phyloP scores from a whole-genome alignment of 1,140 invertebrate genomes.

The Euura saliciscinereae region DNA sequence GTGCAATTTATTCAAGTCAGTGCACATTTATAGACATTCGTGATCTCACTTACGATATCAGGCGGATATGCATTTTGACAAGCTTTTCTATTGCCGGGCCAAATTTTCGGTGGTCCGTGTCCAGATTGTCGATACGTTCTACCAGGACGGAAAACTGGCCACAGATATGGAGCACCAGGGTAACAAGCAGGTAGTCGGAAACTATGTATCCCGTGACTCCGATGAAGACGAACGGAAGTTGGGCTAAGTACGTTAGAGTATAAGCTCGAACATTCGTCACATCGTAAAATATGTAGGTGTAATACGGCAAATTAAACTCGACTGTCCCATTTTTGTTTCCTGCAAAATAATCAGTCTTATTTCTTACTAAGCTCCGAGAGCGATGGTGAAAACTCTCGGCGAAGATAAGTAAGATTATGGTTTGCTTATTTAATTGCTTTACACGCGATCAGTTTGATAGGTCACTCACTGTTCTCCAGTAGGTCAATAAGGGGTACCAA shows the following conservation, averaged over 20 bases:
- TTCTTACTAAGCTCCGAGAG: too few relatives aligned
- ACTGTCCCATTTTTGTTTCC: constrained; percentile 15
- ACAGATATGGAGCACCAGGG: constrained; percentile 15
- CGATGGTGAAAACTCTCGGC: too few relatives aligned
- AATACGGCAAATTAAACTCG: constrained; percentile 27
- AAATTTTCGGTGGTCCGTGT: neutral
- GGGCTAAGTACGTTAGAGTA: constrained; percentile 20
- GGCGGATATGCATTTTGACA: neutral
- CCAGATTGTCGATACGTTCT: constrained; percentile 11
- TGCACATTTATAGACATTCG: neutral
- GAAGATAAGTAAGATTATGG: too few relatives aligned
- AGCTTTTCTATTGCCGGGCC: neutral
- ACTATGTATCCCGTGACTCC: constrained; percentile 14
- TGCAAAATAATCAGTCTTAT: neutral
- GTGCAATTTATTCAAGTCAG: too few relatives aligned
- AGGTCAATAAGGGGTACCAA: constrained; percentile 12
- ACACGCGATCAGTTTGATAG: too few relatives aligned
- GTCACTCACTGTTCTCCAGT: constrained; percentile 15
- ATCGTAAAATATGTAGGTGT: too few relatives aligned
- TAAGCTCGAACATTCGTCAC: constrained; percentile 20
- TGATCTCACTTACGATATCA: neutral
- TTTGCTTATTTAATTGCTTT: too few relatives aligned
- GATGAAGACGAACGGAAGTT: constrained; percentile 21
- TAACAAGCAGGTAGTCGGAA: constrained; percentile 9
- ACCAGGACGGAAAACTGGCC: constrained; percentile 14